Evolutionary conservation across 2,113 vertebrate genomes (phyloP).

Genomic region (Limanda limanda): DNA sequence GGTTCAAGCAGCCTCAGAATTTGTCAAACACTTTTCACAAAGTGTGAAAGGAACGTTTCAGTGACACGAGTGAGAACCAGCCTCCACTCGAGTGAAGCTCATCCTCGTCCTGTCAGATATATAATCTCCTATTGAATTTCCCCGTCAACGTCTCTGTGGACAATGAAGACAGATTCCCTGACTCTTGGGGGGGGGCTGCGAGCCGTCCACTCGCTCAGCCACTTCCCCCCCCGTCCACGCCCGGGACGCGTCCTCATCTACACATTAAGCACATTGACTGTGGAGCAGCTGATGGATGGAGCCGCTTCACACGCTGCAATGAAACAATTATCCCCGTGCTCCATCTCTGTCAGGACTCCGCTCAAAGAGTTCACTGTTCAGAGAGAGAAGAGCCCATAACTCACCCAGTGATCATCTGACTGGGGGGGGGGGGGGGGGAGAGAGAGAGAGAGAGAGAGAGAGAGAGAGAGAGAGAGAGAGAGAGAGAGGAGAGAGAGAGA

Average conservation of each 20-base stretch:
- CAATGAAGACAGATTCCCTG: background rate
- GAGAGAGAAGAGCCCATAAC: constrained; percentile 50
- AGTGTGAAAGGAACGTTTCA: background rate
- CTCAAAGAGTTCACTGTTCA: constrained; percentile 47
- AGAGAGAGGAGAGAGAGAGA: no score
- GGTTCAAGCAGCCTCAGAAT: no score
- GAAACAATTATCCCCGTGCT: constrained; percentile 63
- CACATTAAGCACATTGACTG: constrained; percentile 22
- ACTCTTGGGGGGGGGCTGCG: background rate
- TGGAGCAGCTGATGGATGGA: constrained; percentile 66
- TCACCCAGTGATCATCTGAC: constrained; percentile 53
- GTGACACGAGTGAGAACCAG: background rate
- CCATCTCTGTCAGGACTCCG: constrained; percentile 67
- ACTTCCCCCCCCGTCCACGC: no score
- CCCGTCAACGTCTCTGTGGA: background rate
- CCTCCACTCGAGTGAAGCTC: background rate
- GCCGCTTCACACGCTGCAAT: constrained; percentile 56
- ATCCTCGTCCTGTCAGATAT: background rate
- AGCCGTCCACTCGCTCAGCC: background rate
- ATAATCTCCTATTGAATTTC: background rate
- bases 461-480: no score
- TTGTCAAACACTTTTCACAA: no score
- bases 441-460: no score
- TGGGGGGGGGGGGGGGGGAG: background rate
- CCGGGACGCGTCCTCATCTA: constrained; percentile 19